Conservation (phyloP, 2,888 invertebrate genomes). For the Ophion ventricosus region DNA sequence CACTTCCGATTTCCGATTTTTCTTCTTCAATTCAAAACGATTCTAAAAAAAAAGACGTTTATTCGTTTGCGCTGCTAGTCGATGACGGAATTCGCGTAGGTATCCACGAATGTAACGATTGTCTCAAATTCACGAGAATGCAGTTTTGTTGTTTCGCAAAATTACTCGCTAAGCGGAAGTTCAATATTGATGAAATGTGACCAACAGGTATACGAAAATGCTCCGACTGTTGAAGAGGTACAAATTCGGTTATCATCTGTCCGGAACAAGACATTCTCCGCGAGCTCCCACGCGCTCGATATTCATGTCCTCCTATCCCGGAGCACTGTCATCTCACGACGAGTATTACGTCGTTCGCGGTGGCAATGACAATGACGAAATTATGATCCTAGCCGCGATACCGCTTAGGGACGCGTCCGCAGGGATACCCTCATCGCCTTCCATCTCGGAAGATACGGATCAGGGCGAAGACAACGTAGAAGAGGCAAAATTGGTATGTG, state of each 20-base stretch:
- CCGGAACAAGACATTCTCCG: constrained; percentile 83
- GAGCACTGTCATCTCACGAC: constrained; percentile 91
- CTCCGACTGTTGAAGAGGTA: constrained; percentile 93
- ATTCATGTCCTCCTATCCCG: constrained; percentile 93
- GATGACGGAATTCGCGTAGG: constrained; percentile 7
- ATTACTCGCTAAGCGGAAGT: neutral
- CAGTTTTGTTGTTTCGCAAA: neutral
- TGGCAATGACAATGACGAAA: constrained; percentile 80
- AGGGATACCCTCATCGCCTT: neutral
- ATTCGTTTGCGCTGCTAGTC: constrained; percentile 13
- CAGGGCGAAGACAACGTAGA: constrained; percentile 18
- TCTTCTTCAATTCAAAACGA: neutral
- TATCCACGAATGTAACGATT: neutral
- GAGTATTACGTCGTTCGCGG: constrained; percentile 90
- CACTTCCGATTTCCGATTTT: neutral
- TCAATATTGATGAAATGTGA: neutral
- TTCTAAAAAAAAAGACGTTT: neutral
- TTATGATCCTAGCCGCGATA: constrained; percentile 90
- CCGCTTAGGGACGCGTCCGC: constrained; percentile 85
- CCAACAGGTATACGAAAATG: constrained; percentile 90
- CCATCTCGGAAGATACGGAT: constrained; percentile 36
- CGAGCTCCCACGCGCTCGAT: constrained; percentile 88
- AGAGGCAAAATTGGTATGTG: constrained; percentile 34
- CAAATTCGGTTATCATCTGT: constrained; percentile 89
- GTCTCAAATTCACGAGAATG: neutral